Conservation (phyloP, 2,888 invertebrate species). For the Cylindroiulus punctatus region DNA sequence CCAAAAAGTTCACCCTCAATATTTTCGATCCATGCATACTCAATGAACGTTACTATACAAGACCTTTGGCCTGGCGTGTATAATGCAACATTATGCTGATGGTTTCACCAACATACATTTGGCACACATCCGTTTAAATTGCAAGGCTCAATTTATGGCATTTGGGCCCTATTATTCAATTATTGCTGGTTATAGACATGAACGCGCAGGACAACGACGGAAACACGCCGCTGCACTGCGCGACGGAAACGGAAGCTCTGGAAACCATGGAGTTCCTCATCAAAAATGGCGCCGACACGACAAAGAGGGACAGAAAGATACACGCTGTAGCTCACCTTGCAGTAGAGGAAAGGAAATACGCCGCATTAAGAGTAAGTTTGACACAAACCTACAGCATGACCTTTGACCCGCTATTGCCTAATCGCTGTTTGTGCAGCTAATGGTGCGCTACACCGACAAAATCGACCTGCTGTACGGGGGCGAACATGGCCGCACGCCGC, state of each 20-base stretch:
- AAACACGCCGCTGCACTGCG: conserved; percentile 84
- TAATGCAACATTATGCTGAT: too few relatives aligned
- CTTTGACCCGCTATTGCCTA: neutral
- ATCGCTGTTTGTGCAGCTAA: conserved; percentile 62
- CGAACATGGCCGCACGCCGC: conserved; percentile 80
- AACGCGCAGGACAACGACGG: conserved; percentile 78
- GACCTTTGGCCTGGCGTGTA: too few relatives aligned
- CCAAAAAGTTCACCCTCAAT: too few relatives aligned
- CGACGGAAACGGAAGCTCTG: conserved; percentile 78
- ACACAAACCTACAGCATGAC: neutral
- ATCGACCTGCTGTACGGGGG: conserved; percentile 82
- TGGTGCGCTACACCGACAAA: conserved; percentile 75
- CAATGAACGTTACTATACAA: too few relatives aligned
- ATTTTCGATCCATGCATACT: too few relatives aligned
- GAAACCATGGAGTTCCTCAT: conserved; percentile 79
- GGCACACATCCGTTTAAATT: too few relatives aligned
- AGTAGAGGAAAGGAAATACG: conserved; percentile 78
- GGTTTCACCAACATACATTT: too few relatives aligned
- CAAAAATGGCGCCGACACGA: conserved; percentile 75
- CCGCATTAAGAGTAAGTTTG: conserved; percentile 64
- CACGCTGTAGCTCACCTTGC: conserved; percentile 84
- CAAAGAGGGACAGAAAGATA: conserved; percentile 78
- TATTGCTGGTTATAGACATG: conserved; percentile 70
- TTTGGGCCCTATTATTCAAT: too few relatives aligned
- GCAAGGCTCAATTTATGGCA: too few relatives aligned